Conservation (phyloP, 2,113 vertebrate species). For the Eulemur macaco region DNA sequence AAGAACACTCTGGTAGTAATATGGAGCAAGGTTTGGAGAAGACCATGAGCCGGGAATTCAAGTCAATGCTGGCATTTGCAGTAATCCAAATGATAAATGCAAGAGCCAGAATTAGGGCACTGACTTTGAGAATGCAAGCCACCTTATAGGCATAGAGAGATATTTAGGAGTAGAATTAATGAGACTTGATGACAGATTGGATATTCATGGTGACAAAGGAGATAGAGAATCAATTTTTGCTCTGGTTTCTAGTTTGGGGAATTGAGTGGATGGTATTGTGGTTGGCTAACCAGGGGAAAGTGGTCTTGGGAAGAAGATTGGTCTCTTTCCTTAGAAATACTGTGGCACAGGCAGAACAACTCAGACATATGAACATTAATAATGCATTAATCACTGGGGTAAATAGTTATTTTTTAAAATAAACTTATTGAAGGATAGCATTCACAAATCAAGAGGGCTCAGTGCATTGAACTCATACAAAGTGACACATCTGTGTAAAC, state of each 20-base stretch:
- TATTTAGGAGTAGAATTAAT: constrained; percentile 46
- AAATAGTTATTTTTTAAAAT: background rate
- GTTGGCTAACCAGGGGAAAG: background rate
- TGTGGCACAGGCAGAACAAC: background rate
- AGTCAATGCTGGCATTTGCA: background rate
- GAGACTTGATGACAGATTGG: constrained; percentile 19
- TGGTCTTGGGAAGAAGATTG: background rate
- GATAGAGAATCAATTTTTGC: background rate
- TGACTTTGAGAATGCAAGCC: background rate
- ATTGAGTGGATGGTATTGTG: background rate
- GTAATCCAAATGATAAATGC: background rate
- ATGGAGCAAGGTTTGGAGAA: background rate
- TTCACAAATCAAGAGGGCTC: background rate
- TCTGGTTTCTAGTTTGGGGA: constrained; percentile 20
- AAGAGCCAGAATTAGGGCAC: background rate
- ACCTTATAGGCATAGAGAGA: constrained; percentile 12
- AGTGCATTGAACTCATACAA: background rate
- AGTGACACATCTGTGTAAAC: background rate
- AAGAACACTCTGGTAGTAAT: background rate
- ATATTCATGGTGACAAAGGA: background rate
- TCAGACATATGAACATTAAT: background rate
- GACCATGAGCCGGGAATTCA: background rate
- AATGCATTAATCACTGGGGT: background rate
- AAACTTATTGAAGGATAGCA: background rate
- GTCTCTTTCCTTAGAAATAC: background rate